These are phyloP conservation scores for Leptosomus discolor DNA, from an alignment of 2,113 vertebrate genomes.

Conservation along the genomic window DNA sequence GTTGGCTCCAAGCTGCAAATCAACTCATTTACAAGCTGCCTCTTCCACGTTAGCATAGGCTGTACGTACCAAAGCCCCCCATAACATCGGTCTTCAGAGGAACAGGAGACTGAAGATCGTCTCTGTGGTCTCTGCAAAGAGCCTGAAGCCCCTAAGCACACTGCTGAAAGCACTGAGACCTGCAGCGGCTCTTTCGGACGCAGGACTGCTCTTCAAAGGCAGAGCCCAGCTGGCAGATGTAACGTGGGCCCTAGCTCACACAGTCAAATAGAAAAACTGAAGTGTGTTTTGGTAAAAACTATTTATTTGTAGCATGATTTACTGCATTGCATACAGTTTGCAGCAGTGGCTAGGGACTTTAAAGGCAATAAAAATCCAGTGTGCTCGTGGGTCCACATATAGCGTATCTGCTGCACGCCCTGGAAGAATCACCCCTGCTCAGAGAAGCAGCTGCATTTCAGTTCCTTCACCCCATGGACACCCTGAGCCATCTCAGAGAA, in stretches of 20 bases:
- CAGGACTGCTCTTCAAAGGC: not conserved
- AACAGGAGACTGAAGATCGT: not conserved
- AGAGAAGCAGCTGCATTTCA: not conserved
- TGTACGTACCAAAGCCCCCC: not conserved
- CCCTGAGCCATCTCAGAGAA: not conserved
- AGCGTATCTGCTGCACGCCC: not conserved
- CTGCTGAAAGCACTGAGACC: fast-evolving
- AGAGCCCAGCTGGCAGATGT: not conserved
- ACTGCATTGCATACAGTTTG: not conserved
- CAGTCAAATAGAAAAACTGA: not conserved
- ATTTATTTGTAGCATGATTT: not conserved
- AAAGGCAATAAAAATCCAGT: not conserved
- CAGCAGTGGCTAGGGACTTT: not conserved
- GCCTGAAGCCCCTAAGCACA: not conserved
- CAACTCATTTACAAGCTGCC: not conserved
- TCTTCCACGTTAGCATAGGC: fast-evolving
- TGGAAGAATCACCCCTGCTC: not conserved
- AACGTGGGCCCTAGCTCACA: not conserved
- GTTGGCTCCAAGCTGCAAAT: not conserved
- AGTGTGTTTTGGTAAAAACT: not conserved
- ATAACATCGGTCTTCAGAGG: not conserved
- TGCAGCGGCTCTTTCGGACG: not conserved
- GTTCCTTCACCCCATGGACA: not conserved
- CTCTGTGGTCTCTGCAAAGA: not conserved
- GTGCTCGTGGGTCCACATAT: not conserved